phyloP scores from a whole-genome alignment of 1,140 invertebrate genomes.

The Lucilia sericata region DNA sequence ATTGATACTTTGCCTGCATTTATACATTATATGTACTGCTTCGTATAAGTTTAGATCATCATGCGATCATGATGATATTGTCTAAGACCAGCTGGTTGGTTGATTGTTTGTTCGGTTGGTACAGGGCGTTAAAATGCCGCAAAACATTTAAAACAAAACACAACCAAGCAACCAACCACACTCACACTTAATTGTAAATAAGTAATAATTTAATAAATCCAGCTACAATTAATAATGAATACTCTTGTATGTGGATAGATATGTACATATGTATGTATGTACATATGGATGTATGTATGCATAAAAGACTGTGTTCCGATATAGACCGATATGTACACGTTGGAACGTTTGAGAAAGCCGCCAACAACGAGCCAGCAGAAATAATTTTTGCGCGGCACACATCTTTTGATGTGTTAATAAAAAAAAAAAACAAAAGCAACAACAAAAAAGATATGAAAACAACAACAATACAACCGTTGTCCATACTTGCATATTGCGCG shows the following conservation, averaged over 20 bases:
- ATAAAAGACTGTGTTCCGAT: neutral
- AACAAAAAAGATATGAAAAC: neutral
- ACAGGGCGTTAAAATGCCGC: constrained; percentile 20
- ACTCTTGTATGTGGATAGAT: neutral
- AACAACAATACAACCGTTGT: neutral
- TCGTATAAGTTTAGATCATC: neutral
- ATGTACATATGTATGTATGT: neutral
- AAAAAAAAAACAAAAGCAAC: neutral
- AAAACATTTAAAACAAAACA: constrained; percentile 7
- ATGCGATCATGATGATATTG: neutral
- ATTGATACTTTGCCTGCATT: neutral
- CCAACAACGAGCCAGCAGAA: neutral
- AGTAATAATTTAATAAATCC: constrained; percentile 28
- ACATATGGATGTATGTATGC: neutral
- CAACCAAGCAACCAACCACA: neutral
- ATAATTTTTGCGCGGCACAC: constrained; percentile 7
- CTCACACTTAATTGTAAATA: neutral
- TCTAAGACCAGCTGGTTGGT: constrained; percentile 21
- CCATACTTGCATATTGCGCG: constrained; percentile 12
- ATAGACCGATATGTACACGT: neutral
- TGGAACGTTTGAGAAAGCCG: neutral
- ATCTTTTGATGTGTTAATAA: constrained; percentile 24
- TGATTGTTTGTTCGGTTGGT: neutral
- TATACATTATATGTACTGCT: neutral
- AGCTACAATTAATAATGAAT: constrained; percentile 9